phyloP scores from a whole-genome alignment of 2,113 vertebrate genomes.

The Boulengeromyrus knoepffleri region DNA sequence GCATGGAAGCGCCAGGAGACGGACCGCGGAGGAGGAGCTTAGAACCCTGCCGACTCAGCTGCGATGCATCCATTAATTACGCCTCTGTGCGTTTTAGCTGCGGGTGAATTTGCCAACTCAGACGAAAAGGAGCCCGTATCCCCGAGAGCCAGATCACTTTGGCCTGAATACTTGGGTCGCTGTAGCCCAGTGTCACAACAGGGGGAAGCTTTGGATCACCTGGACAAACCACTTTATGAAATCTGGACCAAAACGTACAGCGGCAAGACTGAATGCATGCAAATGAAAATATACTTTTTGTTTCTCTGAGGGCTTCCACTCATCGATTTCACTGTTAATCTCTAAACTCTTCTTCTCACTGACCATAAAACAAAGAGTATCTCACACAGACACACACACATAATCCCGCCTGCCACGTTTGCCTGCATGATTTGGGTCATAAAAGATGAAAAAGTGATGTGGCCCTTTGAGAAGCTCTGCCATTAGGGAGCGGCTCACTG shows the following conservation, averaged over 20 bases:
- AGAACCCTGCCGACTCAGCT: not conserved
- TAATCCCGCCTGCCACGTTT: conserved; percentile 2
- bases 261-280: not conserved
- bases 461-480: conserved; percentile 56
- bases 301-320: not conserved
- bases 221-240: not conserved
- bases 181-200: conserved; percentile 15
- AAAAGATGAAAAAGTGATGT: conserved; percentile 61
- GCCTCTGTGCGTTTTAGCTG: not conserved
- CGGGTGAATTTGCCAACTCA: conserved; percentile 24
- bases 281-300: not conserved
- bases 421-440: conserved; percentile 64
- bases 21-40: not conserved
- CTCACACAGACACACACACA: not conserved
- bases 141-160: conserved; percentile 41
- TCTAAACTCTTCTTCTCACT: not conserved
- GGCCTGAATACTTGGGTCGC: conserved; percentile 28
- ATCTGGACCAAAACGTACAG: not conserved
- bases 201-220: not conserved
- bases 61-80: not conserved
- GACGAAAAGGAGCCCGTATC: conserved; percentile 16
- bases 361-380: not conserved
- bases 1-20: conserved; percentile 24
- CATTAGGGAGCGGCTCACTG: conserved; percentile 49
- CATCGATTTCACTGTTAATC: not conserved